Conservation (phyloP, 2,797 vertebrate genomes). For the Micrastur ruficollis region DNA sequence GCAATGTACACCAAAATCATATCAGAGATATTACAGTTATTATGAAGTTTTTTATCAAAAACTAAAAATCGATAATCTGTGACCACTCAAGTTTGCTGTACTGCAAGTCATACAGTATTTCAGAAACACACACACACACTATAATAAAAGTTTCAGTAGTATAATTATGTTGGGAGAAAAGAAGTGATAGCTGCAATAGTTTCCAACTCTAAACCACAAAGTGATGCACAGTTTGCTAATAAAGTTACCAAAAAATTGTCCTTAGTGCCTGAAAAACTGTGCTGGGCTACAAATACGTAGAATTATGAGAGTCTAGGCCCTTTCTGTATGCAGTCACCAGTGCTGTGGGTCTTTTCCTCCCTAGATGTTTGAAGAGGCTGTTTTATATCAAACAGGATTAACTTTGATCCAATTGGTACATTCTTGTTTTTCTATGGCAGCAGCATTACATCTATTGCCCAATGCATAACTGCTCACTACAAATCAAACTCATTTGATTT, state of each 20-base stretch:
- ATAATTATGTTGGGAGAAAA: neutral
- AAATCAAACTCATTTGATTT: slow-evolving; percentile 48
- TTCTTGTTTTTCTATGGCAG: slow-evolving; percentile 27
- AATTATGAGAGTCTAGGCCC: neutral
- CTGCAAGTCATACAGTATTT: neutral
- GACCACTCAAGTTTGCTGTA: neutral
- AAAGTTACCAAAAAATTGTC: neutral
- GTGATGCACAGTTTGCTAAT: neutral
- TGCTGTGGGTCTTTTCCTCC: neutral
- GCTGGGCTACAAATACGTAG: neutral
- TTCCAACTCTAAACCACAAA: neutral
- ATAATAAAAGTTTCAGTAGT: neutral
- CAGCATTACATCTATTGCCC: neutral
- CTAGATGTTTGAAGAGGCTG: neutral
- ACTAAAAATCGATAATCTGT: slow-evolving; percentile 50
- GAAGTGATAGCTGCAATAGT: neutral
- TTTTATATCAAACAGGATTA: slow-evolving; percentile 40
- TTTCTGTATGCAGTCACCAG: neutral
- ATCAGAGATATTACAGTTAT: slow-evolving; percentile 22
- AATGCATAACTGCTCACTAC: slow-evolving; percentile 18
- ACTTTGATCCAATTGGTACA: neutral
- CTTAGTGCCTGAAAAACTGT: neutral
- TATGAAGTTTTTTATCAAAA: slow-evolving; percentile 33
- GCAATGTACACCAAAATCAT: neutral
- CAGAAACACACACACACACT: neutral